These are phyloP conservation scores for Diacarnus erythraeanus DNA, from an alignment of 37 sponge, comb jelly and placozoan genomes.

Conservation along the genomic window DNA sequence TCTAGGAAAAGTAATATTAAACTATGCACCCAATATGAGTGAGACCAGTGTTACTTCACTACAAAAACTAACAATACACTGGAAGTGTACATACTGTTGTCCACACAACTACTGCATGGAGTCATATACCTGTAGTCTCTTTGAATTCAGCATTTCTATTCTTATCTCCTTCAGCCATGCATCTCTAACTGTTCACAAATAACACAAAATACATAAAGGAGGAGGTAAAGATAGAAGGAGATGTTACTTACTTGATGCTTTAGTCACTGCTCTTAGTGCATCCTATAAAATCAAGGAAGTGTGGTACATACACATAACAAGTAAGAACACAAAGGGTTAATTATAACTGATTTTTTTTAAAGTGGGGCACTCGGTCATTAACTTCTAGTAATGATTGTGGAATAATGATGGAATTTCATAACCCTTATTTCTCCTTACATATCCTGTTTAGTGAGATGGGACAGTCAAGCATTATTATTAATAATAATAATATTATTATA, in stretches of 20 bases:
- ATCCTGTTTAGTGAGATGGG: too few species aligned
- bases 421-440: too few species aligned
- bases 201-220: neutral
- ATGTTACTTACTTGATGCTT: constrained; percentile 62
- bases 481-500: too few species aligned
- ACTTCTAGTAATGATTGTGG: too few species aligned
- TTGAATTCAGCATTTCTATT: constrained; percentile 90
- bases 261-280: constrained; percentile 84
- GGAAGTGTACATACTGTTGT: neutral
- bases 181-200: constrained; percentile 70
- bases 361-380: too few species aligned
- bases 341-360: too few species aligned
- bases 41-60: too few species aligned
- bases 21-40: too few species aligned
- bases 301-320: neutral
- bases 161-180: constrained; percentile 94
- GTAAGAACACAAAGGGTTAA: too few species aligned
- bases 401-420: too few species aligned
- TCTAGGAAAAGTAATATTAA: constrained; percentile 17
- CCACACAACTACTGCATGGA: neutral
- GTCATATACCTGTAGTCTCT: constrained; percentile 78
- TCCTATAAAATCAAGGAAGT: constrained; percentile 44
- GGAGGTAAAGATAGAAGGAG: neutral
- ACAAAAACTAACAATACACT: too few species aligned
- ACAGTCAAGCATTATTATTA: too few species aligned